These are phyloP conservation scores for Trichosurus vulpecula DNA, from an alignment of 2,797 vertebrate genomes.

Conservation along the genomic window DNA sequence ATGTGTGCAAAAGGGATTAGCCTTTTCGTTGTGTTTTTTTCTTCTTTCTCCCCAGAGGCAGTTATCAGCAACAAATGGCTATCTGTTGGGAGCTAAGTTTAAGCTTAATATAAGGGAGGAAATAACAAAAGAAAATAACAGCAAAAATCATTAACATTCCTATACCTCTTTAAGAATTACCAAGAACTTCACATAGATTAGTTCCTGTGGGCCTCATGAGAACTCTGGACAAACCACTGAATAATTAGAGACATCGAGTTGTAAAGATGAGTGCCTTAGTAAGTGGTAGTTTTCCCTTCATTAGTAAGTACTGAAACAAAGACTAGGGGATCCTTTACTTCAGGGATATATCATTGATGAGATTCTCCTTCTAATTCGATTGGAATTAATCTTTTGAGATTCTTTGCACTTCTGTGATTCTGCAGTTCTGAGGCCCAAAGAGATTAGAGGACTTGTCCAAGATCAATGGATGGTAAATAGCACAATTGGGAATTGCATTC, in stretches of 20 bases:
- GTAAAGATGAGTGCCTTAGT: neutral
- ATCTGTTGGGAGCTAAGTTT: neutral
- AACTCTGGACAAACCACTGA: neutral
- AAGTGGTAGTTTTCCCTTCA: neutral
- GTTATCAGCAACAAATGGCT: neutral
- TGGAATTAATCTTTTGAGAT: neutral
- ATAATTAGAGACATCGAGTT: neutral
- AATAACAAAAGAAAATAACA: neutral
- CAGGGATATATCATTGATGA: neutral
- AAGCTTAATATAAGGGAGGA: neutral
- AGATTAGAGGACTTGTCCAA: neutral
- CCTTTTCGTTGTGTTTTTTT: neutral
- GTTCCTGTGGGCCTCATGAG: neutral
- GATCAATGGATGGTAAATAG: neutral
- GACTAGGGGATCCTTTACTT: neutral
- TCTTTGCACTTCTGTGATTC: neutral
- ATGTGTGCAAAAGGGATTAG: neutral
- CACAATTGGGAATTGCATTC: neutral
- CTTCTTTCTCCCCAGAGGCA: neutral
- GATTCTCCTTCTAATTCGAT: neutral
- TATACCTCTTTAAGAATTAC: neutral
- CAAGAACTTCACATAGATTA: neutral
- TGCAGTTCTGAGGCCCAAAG: neutral
- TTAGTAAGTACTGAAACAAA: neutral
- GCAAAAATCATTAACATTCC: neutral